phyloP scores from a whole-genome alignment of 2,797 vertebrate genomes.

The Gallirallus australis region DNA sequence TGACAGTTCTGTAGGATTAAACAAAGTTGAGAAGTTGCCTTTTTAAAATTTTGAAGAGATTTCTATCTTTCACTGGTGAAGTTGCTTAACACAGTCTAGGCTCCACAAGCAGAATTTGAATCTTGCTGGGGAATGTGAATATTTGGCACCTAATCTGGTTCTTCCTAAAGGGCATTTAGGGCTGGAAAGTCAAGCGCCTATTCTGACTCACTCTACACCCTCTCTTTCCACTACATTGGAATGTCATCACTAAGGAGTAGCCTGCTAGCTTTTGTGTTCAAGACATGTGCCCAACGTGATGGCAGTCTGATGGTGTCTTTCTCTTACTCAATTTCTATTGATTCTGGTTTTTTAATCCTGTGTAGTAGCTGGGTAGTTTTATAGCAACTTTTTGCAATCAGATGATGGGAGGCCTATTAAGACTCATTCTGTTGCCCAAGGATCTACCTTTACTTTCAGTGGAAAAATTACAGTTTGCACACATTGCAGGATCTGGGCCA shows the following conservation, averaged over 20 bases:
- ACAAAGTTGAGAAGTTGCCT: background rate
- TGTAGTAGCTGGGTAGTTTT: background rate
- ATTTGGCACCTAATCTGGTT: background rate
- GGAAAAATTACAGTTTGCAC: background rate
- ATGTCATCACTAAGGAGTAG: background rate
- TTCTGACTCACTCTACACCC: background rate
- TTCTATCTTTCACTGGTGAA: background rate
- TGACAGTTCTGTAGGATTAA: background rate
- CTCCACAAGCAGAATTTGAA: conserved; percentile 18
- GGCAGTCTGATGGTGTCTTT: background rate
- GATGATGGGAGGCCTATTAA: background rate
- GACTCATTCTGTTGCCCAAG: background rate
- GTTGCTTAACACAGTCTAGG: background rate
- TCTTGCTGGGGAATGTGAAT: background rate
- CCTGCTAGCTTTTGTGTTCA: background rate
- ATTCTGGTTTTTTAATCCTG: background rate
- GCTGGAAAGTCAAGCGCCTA: background rate
- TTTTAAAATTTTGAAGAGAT: conserved; percentile 5
- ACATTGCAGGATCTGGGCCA: background rate
- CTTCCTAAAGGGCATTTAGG: background rate
- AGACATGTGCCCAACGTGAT: background rate
- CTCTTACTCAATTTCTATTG: background rate
- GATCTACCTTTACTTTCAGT: background rate
- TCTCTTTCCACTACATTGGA: background rate
- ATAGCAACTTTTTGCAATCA: background rate